Evolutionary conservation across 23 tunicate species (phyloP).

Genomic region (Trididemnum nubilum): DNA sequence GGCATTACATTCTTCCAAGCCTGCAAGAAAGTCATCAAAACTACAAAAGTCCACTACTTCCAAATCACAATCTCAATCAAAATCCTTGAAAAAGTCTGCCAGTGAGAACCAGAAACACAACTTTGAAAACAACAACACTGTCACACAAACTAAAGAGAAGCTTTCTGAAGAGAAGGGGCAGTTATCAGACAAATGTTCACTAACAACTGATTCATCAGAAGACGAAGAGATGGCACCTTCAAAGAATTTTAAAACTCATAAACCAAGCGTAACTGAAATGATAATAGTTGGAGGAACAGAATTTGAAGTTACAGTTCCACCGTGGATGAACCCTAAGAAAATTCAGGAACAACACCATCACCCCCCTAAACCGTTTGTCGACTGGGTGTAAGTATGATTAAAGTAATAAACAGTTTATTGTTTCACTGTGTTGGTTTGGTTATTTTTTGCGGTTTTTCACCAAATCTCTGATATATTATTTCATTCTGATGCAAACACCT

Average conservation of each 20-base stretch:
- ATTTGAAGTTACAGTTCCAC: not conserved
- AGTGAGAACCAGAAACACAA: no score
- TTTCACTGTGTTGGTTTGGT: no score
- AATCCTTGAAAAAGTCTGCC: no score
- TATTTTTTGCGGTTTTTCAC: no score
- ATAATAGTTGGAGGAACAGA: conserved; percentile 5
- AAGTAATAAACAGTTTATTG: no score
- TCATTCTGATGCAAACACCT: no score
- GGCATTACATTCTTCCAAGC: no score
- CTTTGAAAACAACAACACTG: not conserved
- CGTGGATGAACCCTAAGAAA: not conserved
- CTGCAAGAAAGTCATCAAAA: no score
- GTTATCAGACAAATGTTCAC: conserved; percentile 6
- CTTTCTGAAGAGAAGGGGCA: conserved; percentile 7
- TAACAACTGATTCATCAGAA: conserved; percentile 26
- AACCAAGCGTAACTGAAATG: not conserved
- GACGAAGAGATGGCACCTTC: conserved; percentile 18
- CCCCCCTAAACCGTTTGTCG: conserved; percentile 11
- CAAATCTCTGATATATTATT: no score
- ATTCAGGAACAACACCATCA: not conserved
- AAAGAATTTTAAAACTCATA: not conserved
- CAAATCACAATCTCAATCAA: no score
- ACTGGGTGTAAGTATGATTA: conserved; percentile 49
- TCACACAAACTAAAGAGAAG: not conserved
- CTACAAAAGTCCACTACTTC: no score